Conservation (phyloP, 2,113 vertebrate genomes). For the Syngnathus floridae region DNA sequence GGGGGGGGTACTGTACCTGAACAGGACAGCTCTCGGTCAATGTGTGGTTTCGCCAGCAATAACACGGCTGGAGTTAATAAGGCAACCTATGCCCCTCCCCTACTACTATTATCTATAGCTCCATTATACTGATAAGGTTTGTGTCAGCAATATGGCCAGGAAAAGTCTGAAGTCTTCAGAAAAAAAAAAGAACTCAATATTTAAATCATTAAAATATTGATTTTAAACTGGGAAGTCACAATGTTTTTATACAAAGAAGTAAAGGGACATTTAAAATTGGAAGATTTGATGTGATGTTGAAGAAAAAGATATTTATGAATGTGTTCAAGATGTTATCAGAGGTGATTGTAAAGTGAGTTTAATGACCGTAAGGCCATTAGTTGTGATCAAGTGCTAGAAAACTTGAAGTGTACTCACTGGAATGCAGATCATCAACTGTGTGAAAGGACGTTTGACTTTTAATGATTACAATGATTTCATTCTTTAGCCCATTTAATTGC, state of each 20-base stretch:
- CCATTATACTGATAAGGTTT: conserved; percentile 66
- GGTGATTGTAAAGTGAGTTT: conserved; percentile 29
- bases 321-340: conserved; percentile 17
- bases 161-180: conserved; percentile 5
- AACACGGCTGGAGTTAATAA: conserved; percentile 4
- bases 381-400: neutral
- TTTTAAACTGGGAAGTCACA: neutral
- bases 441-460: neutral
- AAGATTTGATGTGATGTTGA: neutral
- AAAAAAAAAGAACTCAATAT: conserved; percentile 17
- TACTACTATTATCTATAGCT: conserved; percentile 46
- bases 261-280: neutral
- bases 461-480: conserved; percentile 1
- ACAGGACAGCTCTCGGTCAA: neutral
- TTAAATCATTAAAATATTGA: neutral
- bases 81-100: conserved; percentile 37
- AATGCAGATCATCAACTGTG: neutral
- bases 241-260: neutral
- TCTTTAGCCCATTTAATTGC: neutral
- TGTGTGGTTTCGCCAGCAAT: conserved; percentile 1
- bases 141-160: conserved; percentile 15
- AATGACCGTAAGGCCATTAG: conserved; percentile 25
- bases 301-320: neutral
- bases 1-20: conserved; percentile 22
- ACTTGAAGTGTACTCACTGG: neutral